Evolutionary conservation across 2,113 vertebrate species (phyloP).

Genomic region (Empidonax traillii): DNA sequence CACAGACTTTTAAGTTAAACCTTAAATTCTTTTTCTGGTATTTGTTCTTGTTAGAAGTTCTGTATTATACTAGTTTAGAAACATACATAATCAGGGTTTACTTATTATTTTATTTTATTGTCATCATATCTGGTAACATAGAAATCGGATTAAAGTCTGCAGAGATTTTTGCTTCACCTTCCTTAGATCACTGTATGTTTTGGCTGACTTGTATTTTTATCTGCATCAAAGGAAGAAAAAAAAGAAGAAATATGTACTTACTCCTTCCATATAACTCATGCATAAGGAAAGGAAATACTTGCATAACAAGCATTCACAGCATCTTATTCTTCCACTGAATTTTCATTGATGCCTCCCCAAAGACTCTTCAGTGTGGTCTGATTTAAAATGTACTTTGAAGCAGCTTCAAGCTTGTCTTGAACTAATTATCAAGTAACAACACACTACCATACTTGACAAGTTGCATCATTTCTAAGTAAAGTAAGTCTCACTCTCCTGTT

Average conservation of each 20-base stretch:
- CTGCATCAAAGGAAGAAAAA: slow-evolving; percentile 9
- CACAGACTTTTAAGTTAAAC: neutral
- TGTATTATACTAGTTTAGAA: neutral
- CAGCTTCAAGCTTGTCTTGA: slow-evolving; percentile 37
- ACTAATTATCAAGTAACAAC: slow-evolving; percentile 65
- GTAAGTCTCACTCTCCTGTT: slow-evolving; percentile 15
- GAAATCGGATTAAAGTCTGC: neutral
- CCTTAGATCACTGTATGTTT: slow-evolving; percentile 13
- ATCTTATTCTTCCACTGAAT: slow-evolving; percentile 10
- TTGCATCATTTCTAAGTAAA: slow-evolving; percentile 11
- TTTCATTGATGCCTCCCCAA: slow-evolving; percentile 46
- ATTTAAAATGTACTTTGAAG: slow-evolving; percentile 63
- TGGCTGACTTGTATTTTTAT: slow-evolving; percentile 14
- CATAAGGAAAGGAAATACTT: neutral
- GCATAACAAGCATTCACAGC: neutral
- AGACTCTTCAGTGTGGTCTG: slow-evolving; percentile 29
- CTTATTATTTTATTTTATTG: slow-evolving; percentile 5
- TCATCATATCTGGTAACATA: neutral
- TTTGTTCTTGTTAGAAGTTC: neutral
- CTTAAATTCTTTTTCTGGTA: neutral
- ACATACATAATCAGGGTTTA: neutral
- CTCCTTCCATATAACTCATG: neutral
- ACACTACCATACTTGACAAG: slow-evolving; percentile 31
- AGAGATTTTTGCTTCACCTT: slow-evolving; percentile 16
- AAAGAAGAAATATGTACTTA: neutral